Conservation (phyloP, 2,797 vertebrate genomes). For the Anisognathus igniventris region DNA sequence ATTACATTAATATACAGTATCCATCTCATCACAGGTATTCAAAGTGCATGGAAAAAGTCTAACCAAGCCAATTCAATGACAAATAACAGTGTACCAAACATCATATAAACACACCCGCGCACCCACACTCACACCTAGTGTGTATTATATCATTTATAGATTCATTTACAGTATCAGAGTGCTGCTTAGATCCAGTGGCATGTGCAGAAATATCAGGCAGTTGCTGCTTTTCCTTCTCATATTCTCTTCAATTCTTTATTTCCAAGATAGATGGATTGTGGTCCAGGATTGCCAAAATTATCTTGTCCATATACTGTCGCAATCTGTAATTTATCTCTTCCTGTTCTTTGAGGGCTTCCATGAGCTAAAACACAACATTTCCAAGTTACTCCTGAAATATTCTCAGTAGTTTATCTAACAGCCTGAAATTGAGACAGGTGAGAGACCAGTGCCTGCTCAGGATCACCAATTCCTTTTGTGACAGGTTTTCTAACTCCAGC, state of each 20-base stretch:
- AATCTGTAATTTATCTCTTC: constrained; percentile 94
- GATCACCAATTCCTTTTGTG: not conserved
- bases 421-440: not conserved
- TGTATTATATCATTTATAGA: constrained; percentile 67
- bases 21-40: constrained; percentile 47
- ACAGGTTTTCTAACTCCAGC: not conserved
- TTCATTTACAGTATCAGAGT: constrained; percentile 67
- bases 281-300: constrained; percentile 94
- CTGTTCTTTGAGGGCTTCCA: constrained; percentile 97
- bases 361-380: constrained; percentile 78
- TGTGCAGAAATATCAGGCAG: constrained; percentile 55
- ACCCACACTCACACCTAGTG: constrained; percentile 48
- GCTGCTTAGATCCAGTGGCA: constrained; percentile 65
- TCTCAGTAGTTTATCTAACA: not conserved
- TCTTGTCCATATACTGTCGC: constrained; percentile 98
- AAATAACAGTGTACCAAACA: constrained; percentile 50
- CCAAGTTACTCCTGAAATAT: not conserved
- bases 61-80: constrained; percentile 50
- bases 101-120: constrained; percentile 48
- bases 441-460: not conserved
- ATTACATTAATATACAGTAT: constrained; percentile 64
- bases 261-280: constrained; percentile 97
- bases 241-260: constrained; percentile 87
- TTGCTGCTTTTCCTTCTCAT: constrained; percentile 15
- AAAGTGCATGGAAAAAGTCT: constrained; percentile 61